Conservation (phyloP, 2,113 vertebrate species). For the Turdus rufiventris region DNA sequence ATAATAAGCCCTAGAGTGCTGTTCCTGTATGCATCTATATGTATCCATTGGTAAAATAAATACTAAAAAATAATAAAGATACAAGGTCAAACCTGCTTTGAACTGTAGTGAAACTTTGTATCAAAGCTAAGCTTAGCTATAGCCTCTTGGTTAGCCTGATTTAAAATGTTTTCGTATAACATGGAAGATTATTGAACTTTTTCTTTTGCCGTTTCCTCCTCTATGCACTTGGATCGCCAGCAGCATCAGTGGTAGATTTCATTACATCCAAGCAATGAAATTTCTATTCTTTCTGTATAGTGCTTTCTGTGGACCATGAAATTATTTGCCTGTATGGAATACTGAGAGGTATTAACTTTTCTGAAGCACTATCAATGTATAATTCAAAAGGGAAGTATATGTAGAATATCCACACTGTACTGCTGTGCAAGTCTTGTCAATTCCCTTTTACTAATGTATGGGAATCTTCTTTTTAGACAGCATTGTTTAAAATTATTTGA, state of each 20-base stretch:
- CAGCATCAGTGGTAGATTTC: conserved; percentile 11
- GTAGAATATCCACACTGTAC: not conserved
- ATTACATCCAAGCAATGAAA: conserved; percentile 23
- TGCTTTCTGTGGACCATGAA: conserved; percentile 29
- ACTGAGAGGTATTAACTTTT: not conserved
- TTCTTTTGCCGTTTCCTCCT: not conserved
- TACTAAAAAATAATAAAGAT: not conserved
- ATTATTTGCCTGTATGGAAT: conserved; percentile 2
- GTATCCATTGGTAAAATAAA: not conserved
- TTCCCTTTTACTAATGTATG: not conserved
- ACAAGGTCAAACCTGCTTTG: not conserved
- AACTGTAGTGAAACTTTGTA: not conserved
- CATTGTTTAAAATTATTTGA: not conserved
- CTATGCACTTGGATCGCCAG: not conserved
- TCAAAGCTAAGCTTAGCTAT: not conserved
- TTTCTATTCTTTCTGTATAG: not conserved
- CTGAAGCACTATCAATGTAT: not conserved
- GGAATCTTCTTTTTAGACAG: not conserved
- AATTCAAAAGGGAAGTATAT: not conserved
- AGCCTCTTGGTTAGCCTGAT: not conserved
- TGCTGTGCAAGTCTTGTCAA: not conserved
- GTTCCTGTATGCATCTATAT: not conserved
- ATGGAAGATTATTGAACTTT: not conserved
- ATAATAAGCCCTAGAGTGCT: not conserved
- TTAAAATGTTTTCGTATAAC: conserved; percentile 7